phyloP scores from a whole-genome alignment of 1,140 invertebrate species.

The Rhagoletis zephyria region DNA sequence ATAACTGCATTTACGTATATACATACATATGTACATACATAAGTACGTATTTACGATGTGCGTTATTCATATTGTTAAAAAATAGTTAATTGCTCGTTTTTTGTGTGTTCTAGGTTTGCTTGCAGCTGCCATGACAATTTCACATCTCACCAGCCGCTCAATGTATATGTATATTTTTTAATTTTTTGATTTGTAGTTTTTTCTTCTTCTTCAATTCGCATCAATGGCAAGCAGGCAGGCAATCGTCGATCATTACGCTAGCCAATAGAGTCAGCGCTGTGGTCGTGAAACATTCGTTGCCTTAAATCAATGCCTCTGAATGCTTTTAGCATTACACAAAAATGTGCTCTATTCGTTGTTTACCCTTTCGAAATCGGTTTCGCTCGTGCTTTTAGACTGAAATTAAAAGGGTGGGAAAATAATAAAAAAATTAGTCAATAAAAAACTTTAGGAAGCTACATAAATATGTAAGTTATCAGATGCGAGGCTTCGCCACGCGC shows the following conservation, averaged over 20 bases:
- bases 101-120: background rate
- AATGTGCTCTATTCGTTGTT: background rate
- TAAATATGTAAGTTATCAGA: too few relatives aligned
- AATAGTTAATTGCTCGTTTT: background rate
- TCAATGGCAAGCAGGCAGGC: background rate
- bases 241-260: background rate
- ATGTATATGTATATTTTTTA: background rate
- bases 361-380: background rate
- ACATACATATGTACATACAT: background rate
- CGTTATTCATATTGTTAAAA: background rate
- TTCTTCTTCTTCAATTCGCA: background rate
- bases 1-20: background rate
- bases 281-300: slow-evolving; percentile 8
- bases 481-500: too few relatives aligned
- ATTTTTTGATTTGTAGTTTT: background rate
- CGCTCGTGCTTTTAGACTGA: background rate
- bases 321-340: slow-evolving; percentile 13
- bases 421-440: background rate
- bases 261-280: background rate
- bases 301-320: slow-evolving; percentile 42
- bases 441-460: background rate
- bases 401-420: background rate
- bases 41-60: too few relatives aligned
- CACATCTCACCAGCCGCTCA: background rate
- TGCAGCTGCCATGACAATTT: background rate